Conservation (phyloP, 92 coral and sea anemone species). For the Zoanthus sansibaricus region DNA sequence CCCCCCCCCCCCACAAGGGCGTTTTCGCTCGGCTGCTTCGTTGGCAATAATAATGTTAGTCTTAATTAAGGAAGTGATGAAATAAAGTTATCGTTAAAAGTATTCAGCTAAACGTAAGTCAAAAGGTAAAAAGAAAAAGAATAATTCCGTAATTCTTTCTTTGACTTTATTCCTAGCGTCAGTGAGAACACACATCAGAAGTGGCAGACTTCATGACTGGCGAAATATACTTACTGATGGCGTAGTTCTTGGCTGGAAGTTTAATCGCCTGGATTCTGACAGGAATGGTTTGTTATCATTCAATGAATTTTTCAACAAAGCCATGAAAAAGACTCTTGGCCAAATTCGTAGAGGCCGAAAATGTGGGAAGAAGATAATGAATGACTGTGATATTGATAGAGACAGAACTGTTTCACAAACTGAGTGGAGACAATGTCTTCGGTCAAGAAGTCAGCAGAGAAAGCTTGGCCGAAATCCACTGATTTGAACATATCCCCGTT, state of each 20-base stretch:
- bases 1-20: too few species aligned
- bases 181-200: constrained; percentile 74
- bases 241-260: constrained; percentile 90
- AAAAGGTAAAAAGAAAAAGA: not conserved
- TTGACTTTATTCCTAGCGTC: not conserved
- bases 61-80: too few species aligned
- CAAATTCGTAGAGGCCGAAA: constrained; percentile 87
- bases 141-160: not conserved
- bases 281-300: constrained; percentile 69
- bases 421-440: constrained; percentile 88
- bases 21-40: too few species aligned
- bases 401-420: constrained; percentile 77
- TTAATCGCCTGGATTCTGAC: constrained; percentile 83
- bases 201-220: constrained; percentile 72
- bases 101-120: too few species aligned
- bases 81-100: too few species aligned
- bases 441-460: constrained; percentile 39
- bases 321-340: constrained; percentile 87
- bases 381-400: constrained; percentile 82
- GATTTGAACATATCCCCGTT: not conserved
- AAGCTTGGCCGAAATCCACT: constrained; percentile 17
- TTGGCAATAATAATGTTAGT: too few species aligned
- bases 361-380: constrained; percentile 88
- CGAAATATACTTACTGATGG: constrained; percentile 76
- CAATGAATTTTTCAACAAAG: constrained; percentile 73